These are phyloP conservation scores for Aphaenogaster rudis DNA, from an alignment of 1,140 invertebrate genomes.

Conservation along the genomic window DNA sequence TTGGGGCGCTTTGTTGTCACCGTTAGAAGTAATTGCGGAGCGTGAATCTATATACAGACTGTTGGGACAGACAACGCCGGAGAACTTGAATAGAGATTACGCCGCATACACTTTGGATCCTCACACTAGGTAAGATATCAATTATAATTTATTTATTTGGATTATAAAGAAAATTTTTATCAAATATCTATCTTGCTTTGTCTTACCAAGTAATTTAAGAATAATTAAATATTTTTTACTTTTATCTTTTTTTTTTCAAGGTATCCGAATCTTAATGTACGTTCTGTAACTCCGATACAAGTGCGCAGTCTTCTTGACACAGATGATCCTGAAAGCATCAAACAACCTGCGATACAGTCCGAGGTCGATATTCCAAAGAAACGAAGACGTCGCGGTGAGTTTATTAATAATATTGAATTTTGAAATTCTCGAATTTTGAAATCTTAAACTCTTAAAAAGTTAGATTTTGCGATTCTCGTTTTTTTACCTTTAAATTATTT, in stretches of 20 bases:
- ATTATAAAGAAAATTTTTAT: not conserved
- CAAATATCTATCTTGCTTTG: not conserved
- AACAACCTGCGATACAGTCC: constrained; percentile 87
- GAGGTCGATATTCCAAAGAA: constrained; percentile 89
- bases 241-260: constrained; percentile 67
- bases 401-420: constrained; percentile 12
- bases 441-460: not conserved
- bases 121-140: constrained; percentile 88
- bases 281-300: constrained; percentile 89
- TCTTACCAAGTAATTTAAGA: not conserved
- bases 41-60: constrained; percentile 97
- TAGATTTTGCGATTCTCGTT: not conserved
- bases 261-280: constrained; percentile 87
- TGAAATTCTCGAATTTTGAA: not conserved
- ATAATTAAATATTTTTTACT: constrained; percentile 14
- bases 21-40: constrained; percentile 96
- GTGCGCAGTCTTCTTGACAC: constrained; percentile 89
- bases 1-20: constrained; percentile 91
- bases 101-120: constrained; percentile 96
- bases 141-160: not conserved
- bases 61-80: constrained; percentile 97
- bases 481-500: not conserved
- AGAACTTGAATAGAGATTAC: constrained; percentile 97
- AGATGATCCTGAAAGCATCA: constrained; percentile 88
- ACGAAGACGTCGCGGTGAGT: constrained; percentile 89